These are phyloP conservation scores for Meghimatium bilineatum DNA, from an alignment of 2,888 invertebrate species.

Conservation along the genomic window DNA sequence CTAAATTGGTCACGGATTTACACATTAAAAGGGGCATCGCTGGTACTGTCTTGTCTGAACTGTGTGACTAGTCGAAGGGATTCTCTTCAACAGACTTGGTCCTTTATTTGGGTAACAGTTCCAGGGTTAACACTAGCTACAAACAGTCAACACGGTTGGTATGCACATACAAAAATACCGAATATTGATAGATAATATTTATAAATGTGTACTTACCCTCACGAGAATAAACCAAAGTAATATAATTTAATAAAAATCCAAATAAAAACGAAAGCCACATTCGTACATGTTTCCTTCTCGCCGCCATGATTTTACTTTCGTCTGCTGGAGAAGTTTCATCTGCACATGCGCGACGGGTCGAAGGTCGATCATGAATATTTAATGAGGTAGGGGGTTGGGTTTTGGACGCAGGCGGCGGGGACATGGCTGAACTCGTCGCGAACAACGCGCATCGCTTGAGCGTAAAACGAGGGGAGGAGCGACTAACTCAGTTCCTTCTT, in stretches of 20 bases:
- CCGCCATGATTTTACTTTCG: constrained; percentile 54
- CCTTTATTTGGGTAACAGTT: too few species aligned
- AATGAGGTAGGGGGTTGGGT: constrained; percentile 22
- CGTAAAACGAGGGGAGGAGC: constrained; percentile 15
- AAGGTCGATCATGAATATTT: constrained; percentile 47
- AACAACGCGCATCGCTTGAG: constrained; percentile 15
- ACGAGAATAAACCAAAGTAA: constrained; percentile 48
- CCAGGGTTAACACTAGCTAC: background rate
- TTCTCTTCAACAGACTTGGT: too few species aligned
- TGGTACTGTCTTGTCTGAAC: background rate
- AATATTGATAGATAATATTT: background rate
- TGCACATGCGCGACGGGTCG: constrained; percentile 47
- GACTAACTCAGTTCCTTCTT: background rate
- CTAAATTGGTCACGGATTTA: background rate
- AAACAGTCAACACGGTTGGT: background rate
- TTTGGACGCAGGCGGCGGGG: constrained; percentile 26
- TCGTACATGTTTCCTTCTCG: constrained; percentile 46
- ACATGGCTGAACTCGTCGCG: constrained; percentile 6
- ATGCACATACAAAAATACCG: background rate
- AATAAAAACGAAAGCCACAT: constrained; percentile 50
- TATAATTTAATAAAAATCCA: constrained; percentile 51
- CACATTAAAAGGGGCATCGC: background rate
- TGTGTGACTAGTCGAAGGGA: background rate
- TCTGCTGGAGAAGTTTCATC: constrained; percentile 28
- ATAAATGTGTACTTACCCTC: constrained; percentile 46